Evolutionary conservation across 2,888 invertebrate genomes (phyloP).

Genomic region (Xylophagus ater): DNA sequence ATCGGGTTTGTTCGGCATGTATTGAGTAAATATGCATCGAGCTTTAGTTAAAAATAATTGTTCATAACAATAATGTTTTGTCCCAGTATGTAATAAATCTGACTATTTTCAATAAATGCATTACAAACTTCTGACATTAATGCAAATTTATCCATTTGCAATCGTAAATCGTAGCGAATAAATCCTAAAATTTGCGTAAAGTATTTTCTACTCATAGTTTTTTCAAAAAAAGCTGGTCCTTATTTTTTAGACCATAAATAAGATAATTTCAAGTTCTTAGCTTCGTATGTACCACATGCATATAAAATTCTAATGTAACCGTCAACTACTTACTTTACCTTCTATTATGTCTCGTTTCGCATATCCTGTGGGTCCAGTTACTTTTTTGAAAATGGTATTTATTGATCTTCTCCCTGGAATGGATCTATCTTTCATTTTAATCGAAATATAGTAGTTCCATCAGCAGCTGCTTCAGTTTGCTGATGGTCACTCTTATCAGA

Average conservation of each 20-base stretch:
- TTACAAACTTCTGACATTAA: conserved; percentile 4
- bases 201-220: conserved; percentile 4
- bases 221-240: conserved; percentile 2
- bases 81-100: conserved; percentile 2
- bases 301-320: too few species aligned
- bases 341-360: conserved; percentile 9
- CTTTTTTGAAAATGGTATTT: background rate
- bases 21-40: too few species aligned
- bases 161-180: conserved; percentile 7
- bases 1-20: conserved; percentile 22
- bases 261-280: conserved; percentile 3
- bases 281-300: conserved; percentile 3
- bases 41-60: conserved; percentile 13
- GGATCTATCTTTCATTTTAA: too few species aligned
- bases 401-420: background rate
- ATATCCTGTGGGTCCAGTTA: background rate
- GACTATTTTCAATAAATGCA: conserved; percentile 1
- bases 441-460: too few species aligned
- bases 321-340: too few species aligned
- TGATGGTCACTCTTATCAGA: background rate
- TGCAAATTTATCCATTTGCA: conserved; percentile 8
- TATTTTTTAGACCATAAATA: conserved; percentile 5
- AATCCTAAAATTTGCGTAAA: background rate
- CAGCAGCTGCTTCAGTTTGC: too few species aligned
- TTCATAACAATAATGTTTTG: conserved; percentile 1